Evolutionary conservation across 1,140 invertebrate genomes (phyloP).

Genomic region (Bursaphelenchus mucronatus): DNA sequence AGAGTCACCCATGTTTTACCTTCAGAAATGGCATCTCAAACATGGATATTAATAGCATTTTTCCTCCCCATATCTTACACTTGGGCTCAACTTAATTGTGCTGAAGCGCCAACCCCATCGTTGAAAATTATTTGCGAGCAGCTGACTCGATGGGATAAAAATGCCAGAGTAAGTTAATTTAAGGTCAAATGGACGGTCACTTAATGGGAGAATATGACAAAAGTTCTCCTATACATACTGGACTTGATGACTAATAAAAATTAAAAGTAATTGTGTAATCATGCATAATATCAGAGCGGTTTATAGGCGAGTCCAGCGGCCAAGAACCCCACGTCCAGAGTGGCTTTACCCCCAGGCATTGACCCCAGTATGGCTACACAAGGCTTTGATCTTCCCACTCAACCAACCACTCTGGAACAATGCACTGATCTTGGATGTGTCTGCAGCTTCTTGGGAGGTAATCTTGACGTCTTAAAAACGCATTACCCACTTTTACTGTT

Average conservation of each 20-base stretch:
- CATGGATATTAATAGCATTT: too few relatives aligned
- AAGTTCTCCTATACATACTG: neutral
- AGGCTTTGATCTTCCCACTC: conserved; percentile 40
- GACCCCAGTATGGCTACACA: conserved; percentile 26
- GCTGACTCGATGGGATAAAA: conserved; percentile 44
- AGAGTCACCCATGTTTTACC: too few relatives aligned
- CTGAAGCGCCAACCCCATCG: conserved; percentile 40
- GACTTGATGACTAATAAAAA: conserved; percentile 9
- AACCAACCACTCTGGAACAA: conserved; percentile 40
- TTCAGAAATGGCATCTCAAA: too few relatives aligned
- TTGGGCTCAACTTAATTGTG: conserved; percentile 33
- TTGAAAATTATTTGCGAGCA: conserved; percentile 45
- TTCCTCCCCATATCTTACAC: too few relatives aligned
- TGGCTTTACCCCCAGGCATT: conserved; percentile 42
- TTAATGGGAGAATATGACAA: neutral
- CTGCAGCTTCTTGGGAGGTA: conserved; percentile 40
- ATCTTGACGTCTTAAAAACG: neutral
- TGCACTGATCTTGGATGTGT: conserved; percentile 51
- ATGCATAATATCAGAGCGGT: neutral
- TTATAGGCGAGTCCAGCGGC: conserved; percentile 21
- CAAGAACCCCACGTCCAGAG: conserved; percentile 28
- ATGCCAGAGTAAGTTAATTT: conserved; percentile 36
- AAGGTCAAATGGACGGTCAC: neutral
- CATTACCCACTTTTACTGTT: conserved; percentile 3
- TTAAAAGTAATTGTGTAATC: neutral